phyloP scores from a whole-genome alignment of 2,797 vertebrate species.

The Helicolenus hilgendorfi region DNA sequence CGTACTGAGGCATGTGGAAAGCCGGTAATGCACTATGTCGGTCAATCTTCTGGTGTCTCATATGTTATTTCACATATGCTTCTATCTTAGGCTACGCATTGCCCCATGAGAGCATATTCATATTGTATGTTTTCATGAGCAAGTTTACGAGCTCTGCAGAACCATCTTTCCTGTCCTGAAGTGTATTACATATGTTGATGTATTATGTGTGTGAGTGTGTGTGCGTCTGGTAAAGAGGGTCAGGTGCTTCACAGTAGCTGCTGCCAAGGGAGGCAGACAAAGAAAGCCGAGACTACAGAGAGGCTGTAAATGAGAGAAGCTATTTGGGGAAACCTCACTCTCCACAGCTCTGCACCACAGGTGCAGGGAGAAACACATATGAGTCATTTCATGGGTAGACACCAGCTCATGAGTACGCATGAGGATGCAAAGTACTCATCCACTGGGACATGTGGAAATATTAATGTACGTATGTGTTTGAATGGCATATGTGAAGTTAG shows the following conservation, averaged over 20 bases:
- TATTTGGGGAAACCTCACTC: slow-evolving; percentile 78
- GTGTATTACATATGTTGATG: slow-evolving; percentile 1
- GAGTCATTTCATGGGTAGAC: slow-evolving; percentile 66
- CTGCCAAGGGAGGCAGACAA: slow-evolving; percentile 78
- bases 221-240: slow-evolving; percentile 54
- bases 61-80: slow-evolving; percentile 8
- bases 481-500: background rate
- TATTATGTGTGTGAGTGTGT: background rate
- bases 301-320: slow-evolving; percentile 77
- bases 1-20: background rate
- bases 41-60: slow-evolving; percentile 15
- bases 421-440: slow-evolving; percentile 39
- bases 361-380: slow-evolving; percentile 54
- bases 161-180: background rate
- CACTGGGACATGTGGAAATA: slow-evolving; percentile 1
- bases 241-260: slow-evolving; percentile 65
- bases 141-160: background rate
- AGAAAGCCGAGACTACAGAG: slow-evolving; percentile 73
- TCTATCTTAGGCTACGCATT: slow-evolving; percentile 19
- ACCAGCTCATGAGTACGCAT: slow-evolving; percentile 48
- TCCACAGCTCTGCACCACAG: slow-evolving; percentile 62
- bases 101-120: slow-evolving; percentile 2
- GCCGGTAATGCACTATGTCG: slow-evolving; percentile 4
- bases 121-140: background rate
- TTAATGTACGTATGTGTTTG: background rate